Percentiles rank a stretch among this genome's conserved stretches.
Evolutionary conservation across 2,113 vertebrate species (phyloP).

Genomic region (Tragulus kanchil): DNA sequence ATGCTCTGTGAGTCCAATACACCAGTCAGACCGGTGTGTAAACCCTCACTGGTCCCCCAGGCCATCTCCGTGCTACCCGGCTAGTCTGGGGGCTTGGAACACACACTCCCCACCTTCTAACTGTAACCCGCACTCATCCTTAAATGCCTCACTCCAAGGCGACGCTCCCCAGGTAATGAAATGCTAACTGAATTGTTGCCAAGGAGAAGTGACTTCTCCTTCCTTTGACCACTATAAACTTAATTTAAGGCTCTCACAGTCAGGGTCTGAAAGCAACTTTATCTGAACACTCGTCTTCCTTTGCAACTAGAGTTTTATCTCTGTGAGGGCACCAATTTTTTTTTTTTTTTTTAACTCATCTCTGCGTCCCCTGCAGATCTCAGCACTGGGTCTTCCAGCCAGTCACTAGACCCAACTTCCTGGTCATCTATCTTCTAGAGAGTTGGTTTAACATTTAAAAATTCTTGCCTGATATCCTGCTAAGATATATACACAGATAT

Average conservation of each 20-base stretch:
- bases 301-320: not conserved
- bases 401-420: not conserved
- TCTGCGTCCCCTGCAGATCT: not conserved
- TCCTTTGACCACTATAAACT: not conserved
- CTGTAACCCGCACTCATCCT: not conserved
- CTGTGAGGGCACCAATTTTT: not conserved
- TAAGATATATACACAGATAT: not conserved
- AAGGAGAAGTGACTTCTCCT: not conserved
- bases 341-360: not conserved
- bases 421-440: not conserved
- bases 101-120: not conserved
- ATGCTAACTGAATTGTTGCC: not conserved
- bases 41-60: not conserved
- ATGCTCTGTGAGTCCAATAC: fast-evolving
- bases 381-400: not conserved
- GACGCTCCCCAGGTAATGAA: not conserved
- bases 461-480: not conserved
- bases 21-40: too few relatives aligned
- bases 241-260: not conserved
- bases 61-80: not conserved
- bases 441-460: not conserved
- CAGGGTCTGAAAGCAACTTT: not conserved
- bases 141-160: not conserved
- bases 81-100: not conserved
- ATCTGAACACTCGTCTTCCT: not conserved